phyloP scores from a whole-genome alignment of 2,797 vertebrate species.

The Tympanoctomys barrerae region DNA sequence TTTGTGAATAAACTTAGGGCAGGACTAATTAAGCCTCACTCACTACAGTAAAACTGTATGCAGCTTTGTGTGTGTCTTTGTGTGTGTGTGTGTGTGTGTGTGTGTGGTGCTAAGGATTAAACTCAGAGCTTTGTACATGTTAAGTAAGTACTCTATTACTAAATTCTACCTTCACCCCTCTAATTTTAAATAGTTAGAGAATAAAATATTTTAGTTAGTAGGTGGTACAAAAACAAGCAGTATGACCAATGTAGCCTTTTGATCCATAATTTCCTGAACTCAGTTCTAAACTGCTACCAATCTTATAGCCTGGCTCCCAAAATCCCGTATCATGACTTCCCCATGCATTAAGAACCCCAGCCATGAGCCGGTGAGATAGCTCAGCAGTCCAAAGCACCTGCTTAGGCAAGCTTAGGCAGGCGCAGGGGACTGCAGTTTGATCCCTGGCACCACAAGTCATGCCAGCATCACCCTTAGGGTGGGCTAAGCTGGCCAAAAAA shows the following conservation, averaged over 20 bases:
- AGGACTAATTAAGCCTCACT: not conserved
- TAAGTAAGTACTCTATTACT: not conserved
- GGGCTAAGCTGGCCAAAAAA: too few species aligned
- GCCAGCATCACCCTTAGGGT: too few species aligned
- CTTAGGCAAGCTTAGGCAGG: too few species aligned
- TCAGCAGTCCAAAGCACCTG: too few species aligned
- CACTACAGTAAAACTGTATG: not conserved
- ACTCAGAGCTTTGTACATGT: too few species aligned
- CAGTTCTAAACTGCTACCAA: not conserved
- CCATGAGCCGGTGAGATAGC: too few species aligned
- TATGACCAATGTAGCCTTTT: not conserved
- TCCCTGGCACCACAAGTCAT: too few species aligned
- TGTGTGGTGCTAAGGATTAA: not conserved
- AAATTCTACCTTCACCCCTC: not conserved
- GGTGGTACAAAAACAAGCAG: slow-evolving; percentile 20
- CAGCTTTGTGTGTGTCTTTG: not conserved
- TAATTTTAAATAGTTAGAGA: slow-evolving; percentile 7
- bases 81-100: not conserved
- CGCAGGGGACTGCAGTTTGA: too few species aligned
- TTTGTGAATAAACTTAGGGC: not conserved
- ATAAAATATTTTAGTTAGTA: slow-evolving; percentile 26
- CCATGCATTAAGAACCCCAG: not conserved
- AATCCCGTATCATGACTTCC: not conserved
- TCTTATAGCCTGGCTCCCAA: not conserved
- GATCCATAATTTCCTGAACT: not conserved